Percentiles rank a stretch among this genome's conserved stretches.
Conservation (phyloP, 2,888 invertebrate species). For the Tolmerus cingulatus region DNA sequence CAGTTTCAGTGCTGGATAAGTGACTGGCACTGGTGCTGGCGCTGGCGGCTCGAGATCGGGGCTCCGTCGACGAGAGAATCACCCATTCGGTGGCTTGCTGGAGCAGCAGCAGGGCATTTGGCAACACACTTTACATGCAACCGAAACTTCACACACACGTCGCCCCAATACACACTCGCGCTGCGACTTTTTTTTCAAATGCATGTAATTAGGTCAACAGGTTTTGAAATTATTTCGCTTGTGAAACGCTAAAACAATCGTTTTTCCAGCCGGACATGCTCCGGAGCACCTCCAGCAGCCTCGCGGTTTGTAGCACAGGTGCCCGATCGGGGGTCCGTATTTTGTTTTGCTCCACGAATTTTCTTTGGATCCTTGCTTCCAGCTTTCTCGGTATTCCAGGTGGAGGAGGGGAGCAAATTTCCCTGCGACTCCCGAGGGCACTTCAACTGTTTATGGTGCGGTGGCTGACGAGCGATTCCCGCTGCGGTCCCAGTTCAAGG, state of each 20-base stretch:
- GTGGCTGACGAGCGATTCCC: not conserved
- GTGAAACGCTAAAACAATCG: conserved; percentile 21
- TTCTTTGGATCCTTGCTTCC: not conserved
- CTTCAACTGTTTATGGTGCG: not conserved
- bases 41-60: not conserved
- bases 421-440: not conserved
- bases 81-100: conserved; percentile 6
- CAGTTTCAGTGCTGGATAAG: conserved; percentile 3
- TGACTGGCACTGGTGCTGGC: not conserved
- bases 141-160: conserved; percentile 1
- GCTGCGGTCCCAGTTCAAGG: not conserved
- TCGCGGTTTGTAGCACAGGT: conserved; percentile 1
- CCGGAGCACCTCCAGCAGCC: not conserved
- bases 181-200: conserved; percentile 57
- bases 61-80: not conserved
- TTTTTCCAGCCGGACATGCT: not conserved
- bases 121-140: conserved; percentile 29
- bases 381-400: not conserved
- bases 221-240: conserved; percentile 55
- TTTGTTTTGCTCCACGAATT: not conserved
- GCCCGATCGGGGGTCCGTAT: not conserved
- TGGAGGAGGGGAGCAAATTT: not conserved
- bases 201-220: conserved; percentile 64
- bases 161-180: conserved; percentile 3
- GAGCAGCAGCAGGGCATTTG: conserved; percentile 28